Evolutionary conservation across 2,888 invertebrate species (phyloP), one percentile per base, ranked within the genome.

Genomic region (Sesia bembeciformis): DNA sequence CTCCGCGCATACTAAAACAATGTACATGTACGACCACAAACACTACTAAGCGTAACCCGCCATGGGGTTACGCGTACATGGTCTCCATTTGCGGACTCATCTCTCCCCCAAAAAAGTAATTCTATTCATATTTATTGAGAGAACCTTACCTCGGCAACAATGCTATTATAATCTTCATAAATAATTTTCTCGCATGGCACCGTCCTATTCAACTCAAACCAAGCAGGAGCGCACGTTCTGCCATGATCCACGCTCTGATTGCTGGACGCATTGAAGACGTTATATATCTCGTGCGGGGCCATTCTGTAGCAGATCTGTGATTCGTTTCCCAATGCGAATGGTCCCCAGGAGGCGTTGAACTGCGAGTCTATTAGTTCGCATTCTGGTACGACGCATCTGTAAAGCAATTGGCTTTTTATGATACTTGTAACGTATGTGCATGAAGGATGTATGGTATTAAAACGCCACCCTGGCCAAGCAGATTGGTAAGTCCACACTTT

Each of bases 61-160:
- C 23, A 1, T 23, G n/a, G n/a, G 23, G 23, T 23, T 23, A 1
- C 23, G 1, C 1, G 23, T 23, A 23, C 23, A 2, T 23, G 23
- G 23, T 23, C 1, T 23, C 23, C 23, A 2, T 23, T 23, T 23
- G 23, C 1, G 23, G 23, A 23, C 23, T 23, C 23, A 1, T 23
- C 23, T 23, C 23, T 2, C 23, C 1, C 23, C 23, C 23, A 23
- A 23, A 23, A 23, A 23, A 23, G 23, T 23, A 23, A 23, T 23
- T 23, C 23, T 23, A 23, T 23, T 1, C 23, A 1, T 23, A 23
- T 23, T 23, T 23, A 2, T 23, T 23, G 23, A 23, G 7, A 6
- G 50, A 39, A 38, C 39, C 83, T 84, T 65, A 94, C 94, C 88
- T 93, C 93, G 64, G 91, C 93, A 0, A 90, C 90, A 60, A 94